Percentiles rank a stretch among this genome's conserved stretches.
Conservation (phyloP, 2,888 invertebrate species). For the Epinotia bilunana region DNA sequence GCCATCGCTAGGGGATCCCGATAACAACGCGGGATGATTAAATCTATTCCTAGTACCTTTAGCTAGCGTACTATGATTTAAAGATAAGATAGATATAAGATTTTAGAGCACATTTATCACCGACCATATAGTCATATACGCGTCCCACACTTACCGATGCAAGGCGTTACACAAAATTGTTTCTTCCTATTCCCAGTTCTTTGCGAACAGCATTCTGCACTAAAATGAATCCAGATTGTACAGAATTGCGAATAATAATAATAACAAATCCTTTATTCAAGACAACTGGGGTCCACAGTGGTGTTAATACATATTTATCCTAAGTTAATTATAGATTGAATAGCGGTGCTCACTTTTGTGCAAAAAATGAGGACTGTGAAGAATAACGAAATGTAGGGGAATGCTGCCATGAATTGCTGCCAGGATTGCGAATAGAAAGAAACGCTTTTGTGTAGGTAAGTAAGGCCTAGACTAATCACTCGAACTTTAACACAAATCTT, state of each 20-base stretch:
- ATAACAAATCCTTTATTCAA: no score
- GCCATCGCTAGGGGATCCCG: slow-evolving; percentile 53
- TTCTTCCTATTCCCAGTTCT: background rate
- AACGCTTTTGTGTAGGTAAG: background rate
- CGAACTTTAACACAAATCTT: no score
- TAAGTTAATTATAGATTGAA: no score
- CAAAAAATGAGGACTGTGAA: no score
- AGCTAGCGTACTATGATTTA: background rate
- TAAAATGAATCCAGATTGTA: background rate
- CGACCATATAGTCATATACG: background rate
- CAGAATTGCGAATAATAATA: background rate
- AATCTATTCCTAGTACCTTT: slow-evolving; percentile 4
- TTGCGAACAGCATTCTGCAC: background rate
- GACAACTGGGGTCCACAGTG: no score
- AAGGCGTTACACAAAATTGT: background rate
- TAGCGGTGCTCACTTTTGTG: no score
- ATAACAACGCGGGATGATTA: slow-evolving; percentile 49
- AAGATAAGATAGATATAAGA: background rate
- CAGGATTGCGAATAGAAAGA: background rate
- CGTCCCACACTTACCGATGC: background rate
- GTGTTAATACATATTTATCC: no score
- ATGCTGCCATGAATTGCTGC: no score
- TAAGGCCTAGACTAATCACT: background rate
- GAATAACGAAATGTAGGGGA: no score
- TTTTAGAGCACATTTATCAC: background rate